Evolutionary conservation across 2,797 vertebrate genomes (phyloP).

Genomic region (Myotis planiceps): DNA sequence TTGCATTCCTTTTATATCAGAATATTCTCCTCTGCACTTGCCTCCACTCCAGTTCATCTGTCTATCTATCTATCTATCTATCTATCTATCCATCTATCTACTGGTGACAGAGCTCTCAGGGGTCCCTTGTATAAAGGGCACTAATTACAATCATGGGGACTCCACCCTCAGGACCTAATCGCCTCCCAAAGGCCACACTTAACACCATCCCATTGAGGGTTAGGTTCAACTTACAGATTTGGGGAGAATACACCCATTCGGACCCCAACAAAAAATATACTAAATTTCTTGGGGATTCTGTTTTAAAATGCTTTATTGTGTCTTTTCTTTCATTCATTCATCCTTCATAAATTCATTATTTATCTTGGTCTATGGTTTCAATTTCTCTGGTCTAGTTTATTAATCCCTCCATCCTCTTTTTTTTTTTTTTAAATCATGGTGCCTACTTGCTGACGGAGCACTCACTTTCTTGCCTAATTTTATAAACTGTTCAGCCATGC

Average conservation of each 20-base stretch:
- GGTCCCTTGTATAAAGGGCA: background rate
- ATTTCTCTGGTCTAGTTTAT: background rate
- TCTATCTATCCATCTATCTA: too few relatives aligned
- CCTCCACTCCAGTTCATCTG: too few relatives aligned
- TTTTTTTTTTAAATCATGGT: background rate
- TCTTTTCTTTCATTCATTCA: background rate
- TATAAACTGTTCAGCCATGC: constrained; percentile 83
- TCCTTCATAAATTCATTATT: background rate
- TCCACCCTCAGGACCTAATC: background rate
- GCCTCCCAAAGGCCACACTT: background rate
- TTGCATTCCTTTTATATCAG: too few relatives aligned
- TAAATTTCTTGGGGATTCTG: background rate
- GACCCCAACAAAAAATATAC: background rate
- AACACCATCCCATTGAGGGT: background rate
- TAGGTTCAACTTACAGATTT: accelerated
- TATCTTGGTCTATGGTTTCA: background rate
- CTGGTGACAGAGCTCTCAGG: background rate
- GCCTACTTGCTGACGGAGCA: constrained; percentile 79
- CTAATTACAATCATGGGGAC: accelerated
- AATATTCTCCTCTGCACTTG: accelerated
- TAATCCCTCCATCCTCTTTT: background rate
- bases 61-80: too few relatives aligned
- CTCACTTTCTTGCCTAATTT: constrained; percentile 84
- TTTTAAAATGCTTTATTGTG: too few relatives aligned
- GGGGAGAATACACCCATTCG: too few relatives aligned